Evolutionary conservation across 2,888 invertebrate species (phyloP).

Genomic region (Cotesia congregata): DNA sequence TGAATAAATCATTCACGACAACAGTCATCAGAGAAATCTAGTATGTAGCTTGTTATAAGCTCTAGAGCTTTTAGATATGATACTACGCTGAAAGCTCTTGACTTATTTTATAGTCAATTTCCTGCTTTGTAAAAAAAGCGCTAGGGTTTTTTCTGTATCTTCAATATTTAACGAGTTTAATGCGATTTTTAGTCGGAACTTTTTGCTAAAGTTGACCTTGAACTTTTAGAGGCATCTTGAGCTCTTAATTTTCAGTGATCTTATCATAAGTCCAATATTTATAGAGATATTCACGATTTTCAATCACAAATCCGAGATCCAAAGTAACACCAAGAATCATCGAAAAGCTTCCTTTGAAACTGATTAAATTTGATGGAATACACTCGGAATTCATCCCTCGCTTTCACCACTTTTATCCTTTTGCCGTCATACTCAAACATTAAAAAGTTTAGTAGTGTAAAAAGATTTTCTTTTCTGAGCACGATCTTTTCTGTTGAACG

Average conservation of each 20-base stretch:
- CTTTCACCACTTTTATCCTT: not conserved
- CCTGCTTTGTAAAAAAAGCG: not conserved
- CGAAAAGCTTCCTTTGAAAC: too few species aligned
- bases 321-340: too few species aligned
- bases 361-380: too few species aligned
- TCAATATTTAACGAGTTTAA: not conserved
- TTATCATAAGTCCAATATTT: not conserved
- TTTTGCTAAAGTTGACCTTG: not conserved
- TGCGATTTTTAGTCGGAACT: not conserved
- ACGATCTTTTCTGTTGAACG: conserved; percentile 18
- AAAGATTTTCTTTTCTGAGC: conserved; percentile 1
- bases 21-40: too few species aligned
- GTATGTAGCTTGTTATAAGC: too few species aligned
- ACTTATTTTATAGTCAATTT: not conserved
- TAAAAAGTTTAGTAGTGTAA: not conserved
- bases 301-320: not conserved
- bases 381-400: too few species aligned
- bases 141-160: not conserved
- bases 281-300: not conserved
- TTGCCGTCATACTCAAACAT: not conserved
- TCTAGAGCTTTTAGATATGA: too few species aligned
- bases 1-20: too few species aligned
- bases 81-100: too few species aligned
- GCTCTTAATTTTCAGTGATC: not conserved
- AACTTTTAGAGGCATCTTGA: not conserved